Evolutionary conservation across 2,797 vertebrate species (phyloP).

Genomic region (Falco rusticolus): DNA sequence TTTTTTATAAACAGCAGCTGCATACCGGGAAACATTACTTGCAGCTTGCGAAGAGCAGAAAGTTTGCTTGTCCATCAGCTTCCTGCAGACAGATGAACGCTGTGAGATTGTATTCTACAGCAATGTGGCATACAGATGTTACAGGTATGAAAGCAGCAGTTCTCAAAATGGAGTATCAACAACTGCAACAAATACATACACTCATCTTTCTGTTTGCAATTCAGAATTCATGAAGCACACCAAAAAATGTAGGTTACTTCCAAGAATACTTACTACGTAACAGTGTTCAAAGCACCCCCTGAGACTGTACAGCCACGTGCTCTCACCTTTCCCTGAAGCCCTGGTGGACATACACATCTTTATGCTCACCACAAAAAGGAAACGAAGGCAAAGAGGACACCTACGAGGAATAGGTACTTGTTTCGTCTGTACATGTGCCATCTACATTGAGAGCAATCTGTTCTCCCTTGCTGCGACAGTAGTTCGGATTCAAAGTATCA

Average conservation of each 20-base stretch:
- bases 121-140: not conserved
- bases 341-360: not conserved
- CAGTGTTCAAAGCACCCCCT: not conserved
- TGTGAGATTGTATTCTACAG: not conserved
- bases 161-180: not conserved
- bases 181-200: not conserved
- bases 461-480: conserved; percentile 97
- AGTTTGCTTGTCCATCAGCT: conserved; percentile 96
- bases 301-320: not conserved
- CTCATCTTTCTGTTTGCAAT: not conserved
- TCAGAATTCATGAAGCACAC: not conserved
- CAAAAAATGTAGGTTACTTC: not conserved
- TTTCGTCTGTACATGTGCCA: conserved; percentile 87
- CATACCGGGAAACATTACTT: conserved; percentile 92
- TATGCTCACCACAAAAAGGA: not conserved
- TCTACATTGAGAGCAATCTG: conserved; percentile 98
- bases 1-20: conserved; percentile 94
- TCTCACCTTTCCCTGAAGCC: not conserved
- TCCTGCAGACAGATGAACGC: conserved; percentile 78
- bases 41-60: conserved; percentile 96
- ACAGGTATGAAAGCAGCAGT: not conserved
- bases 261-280: not conserved
- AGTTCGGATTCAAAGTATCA: conserved; percentile 92
- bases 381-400: conserved; percentile 55
- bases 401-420: conserved; percentile 90